Conservation (phyloP, 2,888 invertebrate genomes). For the Xestoiulus laeticollis region DNA sequence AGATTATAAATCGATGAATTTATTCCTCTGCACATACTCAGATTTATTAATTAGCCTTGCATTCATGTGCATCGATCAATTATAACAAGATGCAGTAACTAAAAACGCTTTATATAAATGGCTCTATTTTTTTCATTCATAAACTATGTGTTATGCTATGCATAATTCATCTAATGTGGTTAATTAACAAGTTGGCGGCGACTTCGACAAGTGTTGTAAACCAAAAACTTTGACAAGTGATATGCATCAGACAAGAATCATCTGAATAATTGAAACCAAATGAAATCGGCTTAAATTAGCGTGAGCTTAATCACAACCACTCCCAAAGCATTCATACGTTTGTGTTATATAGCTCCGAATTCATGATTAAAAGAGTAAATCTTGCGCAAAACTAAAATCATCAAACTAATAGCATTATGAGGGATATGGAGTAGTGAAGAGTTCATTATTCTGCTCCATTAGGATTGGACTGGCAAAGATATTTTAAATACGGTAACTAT, state of each 20-base stretch:
- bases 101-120: too few relatives aligned
- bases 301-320: not conserved
- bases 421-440: not conserved
- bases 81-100: too few relatives aligned
- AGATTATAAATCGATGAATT: too few relatives aligned
- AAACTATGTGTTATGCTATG: not conserved
- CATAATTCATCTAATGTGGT: not conserved
- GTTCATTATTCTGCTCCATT: not conserved
- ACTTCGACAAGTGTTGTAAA: not conserved
- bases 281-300: not conserved
- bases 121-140: too few relatives aligned
- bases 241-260: not conserved
- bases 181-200: not conserved
- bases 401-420: not conserved
- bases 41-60: too few relatives aligned
- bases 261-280: slow-evolving; percentile 1
- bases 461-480: not conserved
- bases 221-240: not conserved
- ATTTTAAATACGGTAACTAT: not conserved
- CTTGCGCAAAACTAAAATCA: not conserved
- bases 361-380: not conserved
- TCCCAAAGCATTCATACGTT: not conserved
- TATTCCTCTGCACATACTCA: too few relatives aligned
- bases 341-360: too few relatives aligned
- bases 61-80: too few relatives aligned